Evolutionary conservation across 2,888 invertebrate species (phyloP).

Genomic region (Automeris io): DNA sequence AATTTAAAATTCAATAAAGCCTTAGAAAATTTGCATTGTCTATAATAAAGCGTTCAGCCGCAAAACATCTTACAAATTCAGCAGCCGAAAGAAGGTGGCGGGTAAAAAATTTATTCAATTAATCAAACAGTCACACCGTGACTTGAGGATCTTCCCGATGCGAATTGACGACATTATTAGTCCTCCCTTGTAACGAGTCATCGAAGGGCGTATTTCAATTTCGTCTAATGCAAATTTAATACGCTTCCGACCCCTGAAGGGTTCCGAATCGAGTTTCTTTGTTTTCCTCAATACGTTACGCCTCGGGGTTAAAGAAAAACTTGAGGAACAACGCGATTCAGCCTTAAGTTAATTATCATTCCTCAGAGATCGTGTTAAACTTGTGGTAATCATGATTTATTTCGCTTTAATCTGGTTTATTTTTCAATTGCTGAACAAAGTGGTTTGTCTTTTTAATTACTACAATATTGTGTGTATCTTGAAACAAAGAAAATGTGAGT

Average conservation of each 20-base stretch:
- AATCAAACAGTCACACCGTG: constrained; percentile 71
- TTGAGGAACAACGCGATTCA: background rate
- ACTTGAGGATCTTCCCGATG: constrained; percentile 59
- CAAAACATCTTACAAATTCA: constrained; percentile 8
- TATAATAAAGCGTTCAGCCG: constrained; percentile 1
- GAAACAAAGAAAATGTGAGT: no score
- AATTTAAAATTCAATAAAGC: no score
- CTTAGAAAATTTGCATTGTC: background rate
- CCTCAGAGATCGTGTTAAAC: background rate
- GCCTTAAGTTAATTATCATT: constrained; percentile 2
- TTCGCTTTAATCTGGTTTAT: no score
- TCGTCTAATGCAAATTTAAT: constrained; percentile 76
- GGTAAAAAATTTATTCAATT: constrained; percentile 67
- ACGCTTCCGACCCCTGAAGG: constrained; percentile 60
- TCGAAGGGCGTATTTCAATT: constrained; percentile 74
- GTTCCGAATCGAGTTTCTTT: constrained; percentile 63
- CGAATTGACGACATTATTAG: constrained; percentile 71
- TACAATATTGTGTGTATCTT: no score
- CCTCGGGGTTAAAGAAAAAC: constrained; percentile 13
- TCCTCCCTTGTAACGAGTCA: constrained; percentile 64
- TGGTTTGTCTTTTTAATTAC: background rate
- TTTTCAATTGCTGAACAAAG: no score
- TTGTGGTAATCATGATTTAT: background rate
- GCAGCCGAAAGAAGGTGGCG: constrained; percentile 24
- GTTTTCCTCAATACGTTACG: constrained; percentile 40